phyloP scores from a whole-genome alignment of 2,888 invertebrate species.

The Quadroppia sp. region DNA sequence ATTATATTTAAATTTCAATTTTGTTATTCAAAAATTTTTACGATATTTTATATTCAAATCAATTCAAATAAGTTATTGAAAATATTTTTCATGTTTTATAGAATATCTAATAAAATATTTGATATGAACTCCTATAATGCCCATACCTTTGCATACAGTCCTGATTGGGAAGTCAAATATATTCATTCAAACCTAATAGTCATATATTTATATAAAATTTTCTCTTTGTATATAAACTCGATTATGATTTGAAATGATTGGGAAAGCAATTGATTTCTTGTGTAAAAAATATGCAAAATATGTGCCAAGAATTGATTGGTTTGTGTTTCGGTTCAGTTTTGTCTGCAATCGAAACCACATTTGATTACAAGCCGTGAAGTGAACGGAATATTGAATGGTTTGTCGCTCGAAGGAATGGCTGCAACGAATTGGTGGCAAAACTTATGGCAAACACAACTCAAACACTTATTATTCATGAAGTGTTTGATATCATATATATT shows the following conservation, averaged over 20 bases:
- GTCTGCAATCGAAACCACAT: constrained; percentile 7
- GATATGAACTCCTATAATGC: too few relatives aligned
- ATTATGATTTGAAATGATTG: not conserved
- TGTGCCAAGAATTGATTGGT: constrained; percentile 8
- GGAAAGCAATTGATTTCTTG: not conserved
- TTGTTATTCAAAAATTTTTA: too few relatives aligned
- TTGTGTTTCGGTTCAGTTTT: constrained; percentile 23
- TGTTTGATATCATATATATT: constrained; percentile 30
- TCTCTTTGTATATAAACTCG: not conserved
- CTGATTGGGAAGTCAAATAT: too few relatives aligned
- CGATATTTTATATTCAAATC: too few relatives aligned
- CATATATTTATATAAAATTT: not conserved
- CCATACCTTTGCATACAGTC: too few relatives aligned
- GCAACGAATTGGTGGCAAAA: constrained; percentile 14
- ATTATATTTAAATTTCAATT: too few relatives aligned
- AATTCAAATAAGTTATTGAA: too few relatives aligned
- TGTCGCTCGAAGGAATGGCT: constrained; percentile 13
- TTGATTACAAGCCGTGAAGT: constrained; percentile 17
- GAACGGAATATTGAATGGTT: constrained; percentile 18
- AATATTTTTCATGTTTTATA: too few relatives aligned
- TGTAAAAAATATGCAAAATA: constrained; percentile 18
- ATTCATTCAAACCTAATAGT: too few relatives aligned
- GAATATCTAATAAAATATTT: too few relatives aligned
- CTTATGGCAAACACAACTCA: constrained; percentile 24
- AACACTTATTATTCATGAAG: constrained; percentile 39